Evolutionary conservation across 2,797 vertebrate genomes (phyloP).

Genomic region (Sitta carolinensis): DNA sequence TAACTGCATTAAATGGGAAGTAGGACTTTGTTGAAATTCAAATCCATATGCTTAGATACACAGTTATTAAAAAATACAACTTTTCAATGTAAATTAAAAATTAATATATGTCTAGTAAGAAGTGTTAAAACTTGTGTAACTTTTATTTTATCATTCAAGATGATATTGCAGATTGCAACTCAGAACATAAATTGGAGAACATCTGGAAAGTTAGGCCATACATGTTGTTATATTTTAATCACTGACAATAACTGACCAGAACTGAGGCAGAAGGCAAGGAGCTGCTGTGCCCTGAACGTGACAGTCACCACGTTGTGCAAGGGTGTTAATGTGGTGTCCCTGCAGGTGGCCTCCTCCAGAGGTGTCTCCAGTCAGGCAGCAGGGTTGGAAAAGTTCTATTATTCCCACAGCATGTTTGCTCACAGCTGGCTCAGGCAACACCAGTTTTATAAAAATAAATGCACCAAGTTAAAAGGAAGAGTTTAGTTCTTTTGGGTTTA

Average conservation of each 20-base stretch:
- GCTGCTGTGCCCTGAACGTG: not conserved
- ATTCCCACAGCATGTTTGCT: not conserved
- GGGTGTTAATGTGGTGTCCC: accelerated
- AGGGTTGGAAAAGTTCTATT: not conserved
- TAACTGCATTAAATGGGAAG: not conserved
- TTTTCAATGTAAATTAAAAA: not conserved
- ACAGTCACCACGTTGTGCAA: not conserved
- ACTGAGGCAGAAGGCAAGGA: not conserved
- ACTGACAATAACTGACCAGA: not conserved
- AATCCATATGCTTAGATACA: not conserved
- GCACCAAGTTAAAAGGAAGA: not conserved
- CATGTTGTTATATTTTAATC: not conserved
- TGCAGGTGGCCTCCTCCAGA: not conserved
- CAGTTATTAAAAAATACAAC: accelerated
- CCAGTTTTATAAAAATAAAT: not conserved
- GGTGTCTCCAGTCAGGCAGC: not conserved
- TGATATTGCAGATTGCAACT: not conserved
- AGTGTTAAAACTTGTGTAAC: not conserved
- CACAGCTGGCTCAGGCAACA: not conserved
- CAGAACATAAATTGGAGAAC: not conserved
- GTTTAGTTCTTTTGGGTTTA: not conserved
- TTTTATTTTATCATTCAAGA: not conserved
- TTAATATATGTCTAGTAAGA: not conserved
- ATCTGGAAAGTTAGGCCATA: not conserved
- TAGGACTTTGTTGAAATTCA: not conserved